These are phyloP conservation scores for Lycocorax pyrrhopterus DNA, from an alignment of 2,113 vertebrate species.

Conservation along the genomic window DNA sequence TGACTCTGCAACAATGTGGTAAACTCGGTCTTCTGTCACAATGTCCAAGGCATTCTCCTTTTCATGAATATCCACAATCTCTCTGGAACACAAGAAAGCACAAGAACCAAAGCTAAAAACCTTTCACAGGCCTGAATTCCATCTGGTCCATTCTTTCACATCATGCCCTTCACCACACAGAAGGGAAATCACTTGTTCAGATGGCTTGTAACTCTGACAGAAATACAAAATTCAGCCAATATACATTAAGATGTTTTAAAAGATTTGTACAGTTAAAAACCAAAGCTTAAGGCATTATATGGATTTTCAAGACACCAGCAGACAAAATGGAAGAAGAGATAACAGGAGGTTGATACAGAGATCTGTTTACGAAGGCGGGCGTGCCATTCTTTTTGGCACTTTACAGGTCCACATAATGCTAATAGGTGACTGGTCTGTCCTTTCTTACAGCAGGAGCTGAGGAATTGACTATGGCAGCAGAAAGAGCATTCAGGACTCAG, in stretches of 20 bases:
- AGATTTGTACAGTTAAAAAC: neutral
- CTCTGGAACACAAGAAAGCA: conserved; percentile 71
- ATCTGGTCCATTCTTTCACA: neutral
- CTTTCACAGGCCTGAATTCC: neutral
- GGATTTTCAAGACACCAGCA: neutral
- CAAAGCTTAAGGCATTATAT: neutral
- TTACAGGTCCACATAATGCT: neutral
- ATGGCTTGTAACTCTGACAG: neutral
- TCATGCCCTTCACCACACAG: neutral
- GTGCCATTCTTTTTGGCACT: neutral
- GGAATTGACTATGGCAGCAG: conserved; percentile 1
- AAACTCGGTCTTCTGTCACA: conserved; percentile 87
- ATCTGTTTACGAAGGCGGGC: neutral
- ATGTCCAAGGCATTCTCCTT: conserved; percentile 92
- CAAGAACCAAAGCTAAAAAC: neutral
- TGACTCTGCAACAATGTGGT: conserved; percentile 91
- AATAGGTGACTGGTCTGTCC: neutral
- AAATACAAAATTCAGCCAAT: neutral
- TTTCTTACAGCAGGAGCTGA: neutral
- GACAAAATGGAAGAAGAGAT: neutral
- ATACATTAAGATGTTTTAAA: neutral
- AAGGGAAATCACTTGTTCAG: neutral
- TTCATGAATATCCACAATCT: conserved; percentile 91
- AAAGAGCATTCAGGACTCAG: neutral
- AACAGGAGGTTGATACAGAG: neutral